Base-by-base conservation (phyloP, 2,113 vertebrate genomes). In the Kobus ellipsiprymnus region DNA sequence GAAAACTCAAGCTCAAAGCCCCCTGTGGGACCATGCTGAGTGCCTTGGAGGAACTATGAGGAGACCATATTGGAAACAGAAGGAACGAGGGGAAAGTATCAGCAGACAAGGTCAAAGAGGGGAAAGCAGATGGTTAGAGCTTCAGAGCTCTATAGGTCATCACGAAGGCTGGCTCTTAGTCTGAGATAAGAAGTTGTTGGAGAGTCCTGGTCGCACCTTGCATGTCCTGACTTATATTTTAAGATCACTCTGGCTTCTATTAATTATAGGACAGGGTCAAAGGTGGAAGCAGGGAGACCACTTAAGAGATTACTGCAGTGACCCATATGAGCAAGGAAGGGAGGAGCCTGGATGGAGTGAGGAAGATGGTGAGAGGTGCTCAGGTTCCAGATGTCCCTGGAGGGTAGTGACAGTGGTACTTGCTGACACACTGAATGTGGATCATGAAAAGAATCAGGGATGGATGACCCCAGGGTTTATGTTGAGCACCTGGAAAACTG, bases 21-120 rank as follows among this genome's bases (percentile, higher is more conserved):
- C 44, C 17, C 44, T 0, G 67, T 1, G 15, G 60, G 46, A 71
- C 3, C 6, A 1, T 7, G 44, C 55, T 50, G 3, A 30, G 77
- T 2, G 5, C n/a, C 2, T 13, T 17, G 6, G 62, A 25, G 48
- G 17, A 25, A 5, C 11, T 19, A 14, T 9, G 8, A 94, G 36
- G 57, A 80, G 33, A 14, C n/a, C 25, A 21, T 2, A 0, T 16
- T 8, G 62, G 74, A 40, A n/a, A 9, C 21, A 40, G 64, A 29
- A 50, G 64, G 36, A 30, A 9, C 0, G 1, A 7, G 54, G 80
- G 11, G 8, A 15, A 14, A 5, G n/a, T 3, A 52, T 27, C 6
- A 21, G 19, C 57, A 80, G 29, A 14, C 80, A 57, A 84, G 55
- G 44, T 80, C 48, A 40, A 30, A 52, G 83, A 21, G 40, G 6